phyloP scores from a whole-genome alignment of 1,140 invertebrate genomes.

The Hypothenemus hampei region DNA sequence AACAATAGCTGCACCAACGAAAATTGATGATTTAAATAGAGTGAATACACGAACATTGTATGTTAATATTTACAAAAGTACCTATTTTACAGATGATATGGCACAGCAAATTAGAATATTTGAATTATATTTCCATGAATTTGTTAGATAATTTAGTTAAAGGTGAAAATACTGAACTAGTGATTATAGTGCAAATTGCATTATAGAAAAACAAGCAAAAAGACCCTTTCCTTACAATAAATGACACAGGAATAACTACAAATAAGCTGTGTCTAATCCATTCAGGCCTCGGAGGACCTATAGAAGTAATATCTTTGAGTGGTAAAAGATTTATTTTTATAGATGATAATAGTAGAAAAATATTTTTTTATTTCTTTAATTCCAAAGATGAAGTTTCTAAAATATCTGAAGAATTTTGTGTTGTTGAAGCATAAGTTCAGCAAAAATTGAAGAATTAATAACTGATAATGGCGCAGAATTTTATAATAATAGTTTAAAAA shows the following conservation, averaged over 20 bases:
- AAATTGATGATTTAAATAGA: too few species aligned
- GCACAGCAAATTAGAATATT: background rate
- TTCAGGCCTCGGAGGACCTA: background rate
- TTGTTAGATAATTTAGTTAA: background rate
- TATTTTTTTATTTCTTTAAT: background rate
- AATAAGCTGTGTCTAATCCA: background rate
- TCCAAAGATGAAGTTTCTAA: too few species aligned
- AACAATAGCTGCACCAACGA: too few species aligned
- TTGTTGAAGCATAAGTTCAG: too few species aligned
- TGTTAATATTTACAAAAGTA: background rate
- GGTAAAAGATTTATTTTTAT: background rate
- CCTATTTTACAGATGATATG: background rate
- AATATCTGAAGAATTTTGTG: too few species aligned
- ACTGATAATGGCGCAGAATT: constrained; percentile 43
- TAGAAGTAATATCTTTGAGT: background rate
- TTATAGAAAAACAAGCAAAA: background rate
- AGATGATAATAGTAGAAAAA: background rate
- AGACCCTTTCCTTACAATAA: background rate
- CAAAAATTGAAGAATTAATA: constrained; percentile 41
- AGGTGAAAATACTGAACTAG: background rate
- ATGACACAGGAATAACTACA: background rate
- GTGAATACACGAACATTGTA: background rate
- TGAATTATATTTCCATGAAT: background rate
- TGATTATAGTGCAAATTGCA: background rate
- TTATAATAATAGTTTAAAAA: constrained; percentile 31